Conservation (phyloP, 2,888 invertebrate genomes). For the Caenorhabditis doughertyi region DNA sequence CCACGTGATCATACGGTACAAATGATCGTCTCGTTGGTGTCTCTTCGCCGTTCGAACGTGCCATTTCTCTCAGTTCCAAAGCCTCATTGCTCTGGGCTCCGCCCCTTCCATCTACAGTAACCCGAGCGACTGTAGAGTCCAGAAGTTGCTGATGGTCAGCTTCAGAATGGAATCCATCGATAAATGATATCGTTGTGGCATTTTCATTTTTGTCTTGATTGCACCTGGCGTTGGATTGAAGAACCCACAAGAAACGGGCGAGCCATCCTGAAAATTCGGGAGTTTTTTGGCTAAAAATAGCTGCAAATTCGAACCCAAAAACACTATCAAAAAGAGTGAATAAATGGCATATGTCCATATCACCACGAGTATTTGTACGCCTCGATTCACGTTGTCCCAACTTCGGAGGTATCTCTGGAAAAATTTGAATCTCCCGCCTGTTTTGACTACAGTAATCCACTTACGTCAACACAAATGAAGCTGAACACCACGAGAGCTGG, state of each 20-base stretch:
- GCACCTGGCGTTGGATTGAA: slow-evolving; percentile 14
- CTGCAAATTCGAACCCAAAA: slow-evolving; percentile 56
- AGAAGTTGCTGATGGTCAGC: slow-evolving; percentile 20
- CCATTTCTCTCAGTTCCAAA: background rate
- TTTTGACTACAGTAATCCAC: no score
- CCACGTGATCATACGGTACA: slow-evolving; percentile 38
- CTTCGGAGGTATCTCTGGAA: slow-evolving; percentile 59
- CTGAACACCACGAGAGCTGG: slow-evolving; percentile 62
- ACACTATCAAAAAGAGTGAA: slow-evolving; percentile 47
- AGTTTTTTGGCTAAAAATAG: background rate
- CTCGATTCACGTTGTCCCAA: slow-evolving; percentile 51
- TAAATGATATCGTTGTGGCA: slow-evolving; percentile 50
- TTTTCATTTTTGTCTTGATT: slow-evolving; percentile 21
- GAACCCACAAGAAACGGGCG: slow-evolving; percentile 53
- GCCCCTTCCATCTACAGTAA: slow-evolving; percentile 1
- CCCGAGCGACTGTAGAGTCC: slow-evolving; percentile 2
- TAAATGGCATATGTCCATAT: slow-evolving; percentile 61
- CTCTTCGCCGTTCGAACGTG: no score
- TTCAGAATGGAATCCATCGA: slow-evolving; percentile 39
- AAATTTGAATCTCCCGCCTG: no score
- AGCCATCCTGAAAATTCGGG: slow-evolving; percentile 51
- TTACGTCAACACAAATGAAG: slow-evolving; percentile 62
- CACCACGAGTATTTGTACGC: slow-evolving; percentile 53
- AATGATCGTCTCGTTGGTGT: slow-evolving; percentile 6
- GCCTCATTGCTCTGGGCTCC: background rate